A percentile compares a stretch with the other conserved stretches of the same genome.
phyloP scores from a whole-genome alignment of 2,113 vertebrate genomes.

The Psephotus haematonotus region DNA sequence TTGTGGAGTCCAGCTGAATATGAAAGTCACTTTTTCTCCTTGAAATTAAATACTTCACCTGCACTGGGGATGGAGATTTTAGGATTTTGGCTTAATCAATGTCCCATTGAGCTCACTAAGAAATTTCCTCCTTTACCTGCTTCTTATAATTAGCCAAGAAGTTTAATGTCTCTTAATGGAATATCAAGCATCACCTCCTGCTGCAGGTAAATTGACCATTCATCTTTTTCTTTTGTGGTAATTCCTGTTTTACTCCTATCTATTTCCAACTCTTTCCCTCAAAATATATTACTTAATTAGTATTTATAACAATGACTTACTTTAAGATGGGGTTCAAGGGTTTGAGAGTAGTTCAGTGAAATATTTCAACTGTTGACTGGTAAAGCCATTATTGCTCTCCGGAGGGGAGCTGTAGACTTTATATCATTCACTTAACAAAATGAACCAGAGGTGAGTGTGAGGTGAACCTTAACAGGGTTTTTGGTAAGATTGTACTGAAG shows the following conservation, averaged over 20 bases:
- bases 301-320: slow-evolving; percentile 52
- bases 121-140: slow-evolving; percentile 13
- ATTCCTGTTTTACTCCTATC: slow-evolving; percentile 2
- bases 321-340: slow-evolving; percentile 27
- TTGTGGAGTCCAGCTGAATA: neutral
- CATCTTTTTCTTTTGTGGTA: slow-evolving; percentile 39
- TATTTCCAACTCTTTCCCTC: slow-evolving; percentile 12
- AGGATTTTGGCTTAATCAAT: slow-evolving; percentile 61
- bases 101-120: slow-evolving; percentile 38
- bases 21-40: neutral
- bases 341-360: slow-evolving; percentile 33
- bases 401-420: slow-evolving; percentile 12
- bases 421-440: slow-evolving; percentile 49
- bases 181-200: slow-evolving; percentile 10
- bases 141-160: slow-evolving; percentile 38
- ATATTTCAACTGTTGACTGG: slow-evolving; percentile 20
- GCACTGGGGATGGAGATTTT: neutral
- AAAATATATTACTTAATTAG: slow-evolving; percentile 59
- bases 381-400: neutral
- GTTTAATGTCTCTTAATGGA: slow-evolving; percentile 57
- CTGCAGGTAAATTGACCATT: slow-evolving; percentile 56
- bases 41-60: slow-evolving; percentile 6
- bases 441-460: slow-evolving; percentile 13
- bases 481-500: neutral
- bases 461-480: slow-evolving; percentile 35